Conservation (phyloP, 92 coral and sea anemone species). For the Blastomussa wellsi region DNA sequence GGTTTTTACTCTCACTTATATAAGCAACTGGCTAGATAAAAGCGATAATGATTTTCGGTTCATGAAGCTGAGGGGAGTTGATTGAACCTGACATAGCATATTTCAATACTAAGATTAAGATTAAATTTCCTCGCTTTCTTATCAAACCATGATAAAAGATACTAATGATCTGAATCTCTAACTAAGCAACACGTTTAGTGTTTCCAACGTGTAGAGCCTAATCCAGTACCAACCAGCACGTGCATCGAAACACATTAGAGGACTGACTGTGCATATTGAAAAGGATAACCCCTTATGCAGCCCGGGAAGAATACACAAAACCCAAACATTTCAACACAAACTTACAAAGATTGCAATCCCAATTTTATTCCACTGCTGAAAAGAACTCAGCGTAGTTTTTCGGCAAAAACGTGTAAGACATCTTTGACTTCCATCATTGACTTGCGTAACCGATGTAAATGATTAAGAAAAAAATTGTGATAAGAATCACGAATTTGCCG, state of each 20-base stretch:
- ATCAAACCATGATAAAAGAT: background rate
- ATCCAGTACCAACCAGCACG: background rate
- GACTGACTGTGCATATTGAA: background rate
- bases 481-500: background rate
- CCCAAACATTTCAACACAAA: background rate
- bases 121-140: slow-evolving; percentile 9
- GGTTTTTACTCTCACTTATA: background rate
- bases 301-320: too few relatives aligned
- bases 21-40: background rate
- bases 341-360: background rate
- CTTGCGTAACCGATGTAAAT: slow-evolving; percentile 21
- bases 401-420: background rate
- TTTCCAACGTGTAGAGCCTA: background rate
- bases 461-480: background rate
- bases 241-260: background rate
- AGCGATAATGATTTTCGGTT: background rate
- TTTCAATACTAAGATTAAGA: slow-evolving; percentile 3
- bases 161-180: slow-evolving; percentile 3
- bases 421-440: background rate
- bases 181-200: background rate
- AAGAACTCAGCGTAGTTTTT: background rate
- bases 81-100: background rate
- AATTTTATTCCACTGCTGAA: background rate
- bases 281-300: too few relatives aligned
- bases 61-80: background rate